Base-by-base conservation (phyloP, 92 coral and sea anemone genomes). In the Anthopleura xanthogrammica region DNA sequence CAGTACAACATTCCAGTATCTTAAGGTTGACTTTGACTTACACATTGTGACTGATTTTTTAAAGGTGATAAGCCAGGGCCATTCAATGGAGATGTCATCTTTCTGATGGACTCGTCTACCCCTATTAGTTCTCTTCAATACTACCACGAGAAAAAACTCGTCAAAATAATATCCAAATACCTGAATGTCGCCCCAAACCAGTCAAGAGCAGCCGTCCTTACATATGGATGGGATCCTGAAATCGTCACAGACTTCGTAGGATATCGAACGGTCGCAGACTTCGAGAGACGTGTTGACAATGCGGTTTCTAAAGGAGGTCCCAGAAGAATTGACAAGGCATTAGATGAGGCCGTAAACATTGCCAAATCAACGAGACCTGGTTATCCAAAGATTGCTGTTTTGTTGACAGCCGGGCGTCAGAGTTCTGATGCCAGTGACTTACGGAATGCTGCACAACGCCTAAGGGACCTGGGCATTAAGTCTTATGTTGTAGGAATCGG, bases 101-200 rank as follows among this genome's bases (percentile, higher is more conserved):
- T 95, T 71, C 72, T 95, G 12, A 81, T 95, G 92, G 98, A 93
- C 81, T 91, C 95, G 1, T 95, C 98, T 23, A 81, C 86, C n/a
- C 86, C 87, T 77, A 90, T 91, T n/a, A 82, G 78, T 3, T 76
- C 46, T 41, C 82, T 81, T 3, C 85, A 93, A 5, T 91, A 84
- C 50, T 22, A 19, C 23, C 83, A 80, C 46, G 89, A 93, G 86
- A 91, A 95, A 76, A 43, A 80, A 7, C 86, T 95, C 60, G 89
- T 91, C 12, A 95, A 93, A 41, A 52, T 43, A 19, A 72, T 95
- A 13, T 94, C 90, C 12, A 72, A 87, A 52, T 83, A 83, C n/a
- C 87, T 91, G 70, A 90, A 86, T 76, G 82, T 95, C 62, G 79
- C 92, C 24, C 80, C 90, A 48, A 79, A 82, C 68, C 85, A 86